A percentile compares a stretch with the other conserved stretches of the same genome.
phyloP scores from a whole-genome alignment of 2,888 invertebrate species.

The Hyposoter didymator region DNA sequence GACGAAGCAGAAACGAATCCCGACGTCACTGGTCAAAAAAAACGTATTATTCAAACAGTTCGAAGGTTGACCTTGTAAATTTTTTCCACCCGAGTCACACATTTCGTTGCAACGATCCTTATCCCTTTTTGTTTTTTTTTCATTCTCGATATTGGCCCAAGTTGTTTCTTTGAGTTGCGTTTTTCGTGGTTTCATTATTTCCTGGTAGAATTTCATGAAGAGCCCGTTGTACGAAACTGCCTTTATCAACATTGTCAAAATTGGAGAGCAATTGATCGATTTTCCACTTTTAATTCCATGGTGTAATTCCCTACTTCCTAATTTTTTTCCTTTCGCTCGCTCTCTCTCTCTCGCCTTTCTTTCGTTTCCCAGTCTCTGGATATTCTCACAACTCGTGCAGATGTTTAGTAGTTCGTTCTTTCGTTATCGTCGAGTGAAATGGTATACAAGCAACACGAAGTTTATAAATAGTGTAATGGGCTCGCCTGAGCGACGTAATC shows the following conservation, averaged over 20 bases:
- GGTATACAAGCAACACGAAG: slow-evolving; percentile 21
- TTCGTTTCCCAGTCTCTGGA: not conserved
- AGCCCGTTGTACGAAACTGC: not conserved
- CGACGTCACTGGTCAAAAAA: not conserved
- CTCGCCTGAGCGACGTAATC: slow-evolving; percentile 44
- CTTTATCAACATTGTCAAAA: not conserved
- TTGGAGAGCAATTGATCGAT: not conserved
- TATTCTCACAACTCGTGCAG: slow-evolving; percentile 13
- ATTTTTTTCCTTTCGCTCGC: not conserved
- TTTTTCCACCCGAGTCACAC: not conserved
- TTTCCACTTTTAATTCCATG: not conserved
- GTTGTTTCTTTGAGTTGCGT: not conserved
- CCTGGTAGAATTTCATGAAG: not conserved
- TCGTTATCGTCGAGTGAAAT: slow-evolving; percentile 30
- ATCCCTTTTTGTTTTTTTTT: too few species aligned
- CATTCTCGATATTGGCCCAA: too few species aligned
- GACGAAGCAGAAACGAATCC: not conserved
- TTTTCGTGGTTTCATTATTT: not conserved
- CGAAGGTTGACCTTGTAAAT: not conserved
- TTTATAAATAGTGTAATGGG: slow-evolving; percentile 61
- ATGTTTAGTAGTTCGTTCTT: slow-evolving; percentile 26
- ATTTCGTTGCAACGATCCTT: not conserved
- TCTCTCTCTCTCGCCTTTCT: not conserved
- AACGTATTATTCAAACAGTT: not conserved
- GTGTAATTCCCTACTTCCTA: not conserved